phyloP scores from a whole-genome alignment of 2,113 vertebrate species.

The western clawed frog (Xenopus tropicalis) region UCB_Xtro_10.0 CM004450.2:102031501-102032000 shows the following conservation, averaged over 20 bases:
- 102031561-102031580: no score
- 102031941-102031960: no score
- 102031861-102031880: neutral
- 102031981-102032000: no score
- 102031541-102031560: no score
- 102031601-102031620: no score
- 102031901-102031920: no score
- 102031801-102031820: neutral
- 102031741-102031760: conserved; percentile 5
- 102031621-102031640: no score
- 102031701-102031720: conserved; percentile 16
- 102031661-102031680: conserved; percentile 40
- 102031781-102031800: neutral
- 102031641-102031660: rapidly evolving
- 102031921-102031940: no score
- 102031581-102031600: no score
- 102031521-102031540: no score
- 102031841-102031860: neutral
- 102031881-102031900: neutral
- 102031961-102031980: no score
- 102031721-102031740: neutral
- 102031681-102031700: conserved; percentile 31
- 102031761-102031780: conserved; percentile 14
- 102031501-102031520: no score
- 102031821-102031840: neutral